Evolutionary conservation across 2,113 vertebrate species (phyloP).

Genomic region (Pagrus major): DNA sequence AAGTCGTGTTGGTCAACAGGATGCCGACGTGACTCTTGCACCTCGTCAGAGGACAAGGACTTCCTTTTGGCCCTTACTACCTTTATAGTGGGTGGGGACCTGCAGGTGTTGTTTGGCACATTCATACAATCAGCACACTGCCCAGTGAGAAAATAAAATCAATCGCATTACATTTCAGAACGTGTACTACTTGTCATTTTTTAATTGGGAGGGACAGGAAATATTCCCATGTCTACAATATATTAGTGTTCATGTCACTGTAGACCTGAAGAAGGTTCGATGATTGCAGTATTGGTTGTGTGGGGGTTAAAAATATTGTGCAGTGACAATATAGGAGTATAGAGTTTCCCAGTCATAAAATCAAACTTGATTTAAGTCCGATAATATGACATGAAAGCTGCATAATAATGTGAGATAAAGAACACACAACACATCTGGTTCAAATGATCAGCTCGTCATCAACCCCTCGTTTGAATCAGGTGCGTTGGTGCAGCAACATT

Average conservation of each 20-base stretch:
- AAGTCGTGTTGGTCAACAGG: not conserved
- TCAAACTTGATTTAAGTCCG: not conserved
- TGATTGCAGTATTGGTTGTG: not conserved
- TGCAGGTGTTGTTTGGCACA: not conserved
- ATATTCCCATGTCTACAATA: too few species aligned
- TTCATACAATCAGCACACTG: not conserved
- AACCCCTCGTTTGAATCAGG: too few species aligned
- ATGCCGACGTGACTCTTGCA: not conserved
- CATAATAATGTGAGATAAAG: not conserved
- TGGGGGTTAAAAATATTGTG: not conserved
- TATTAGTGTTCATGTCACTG: not conserved
- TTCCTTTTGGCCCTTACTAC: not conserved
- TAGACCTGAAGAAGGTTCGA: not conserved
- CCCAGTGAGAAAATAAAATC: not conserved
- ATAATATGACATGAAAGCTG: not conserved
- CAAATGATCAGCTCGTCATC: too few species aligned
- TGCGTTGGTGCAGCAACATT: too few species aligned
- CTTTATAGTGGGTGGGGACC: not conserved
- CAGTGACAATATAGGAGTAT: not conserved
- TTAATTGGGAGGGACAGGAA: too few species aligned
- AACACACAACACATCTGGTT: too few species aligned
- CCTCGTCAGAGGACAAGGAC: not conserved
- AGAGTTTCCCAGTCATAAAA: not conserved
- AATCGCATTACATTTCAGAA: too few species aligned
- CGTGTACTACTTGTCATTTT: not conserved